Evolutionary conservation across 2,797 vertebrate species (phyloP), one percentile per base, ranked within the genome.

Genomic region (Ispidina lecontei): DNA sequence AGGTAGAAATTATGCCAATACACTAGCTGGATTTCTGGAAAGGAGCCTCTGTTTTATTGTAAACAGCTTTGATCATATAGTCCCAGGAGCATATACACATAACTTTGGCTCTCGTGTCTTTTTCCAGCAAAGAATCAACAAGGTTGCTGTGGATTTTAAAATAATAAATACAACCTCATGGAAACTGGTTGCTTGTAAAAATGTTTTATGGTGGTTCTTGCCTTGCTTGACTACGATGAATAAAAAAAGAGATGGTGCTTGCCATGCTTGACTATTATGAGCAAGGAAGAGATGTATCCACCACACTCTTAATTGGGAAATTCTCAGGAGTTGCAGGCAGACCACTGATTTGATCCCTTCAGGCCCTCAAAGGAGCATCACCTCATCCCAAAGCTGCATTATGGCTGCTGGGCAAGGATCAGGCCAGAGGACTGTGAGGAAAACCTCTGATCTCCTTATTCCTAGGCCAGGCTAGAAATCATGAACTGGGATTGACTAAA

Each of bases 1-100:
- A 72, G 68, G 86, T 76, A 89, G 67, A 83, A 95, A 87, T 93
- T 77, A 81, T 80, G 70, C 71, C 75, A 44, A 22, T 85, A 93
- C 85, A 94, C 80, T 94, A 90, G 84, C 90, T 84, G 90, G 51
- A 78, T 94, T 87, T 89, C 69, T 87, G 83, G 25, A 95, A 91
- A 67, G 62, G 28, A 95, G 14, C 10, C 78, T 46, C 80, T 80
- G 33, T 81, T 94, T n/a, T 79, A 73, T 84, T 90, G 95, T 87
- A 83, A 67, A 89, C 46, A 62, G 29, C 51, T 95, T 85, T 73
- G 52, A 25, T 60, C 47, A 62, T 77, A 43, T 8, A 76, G 60
- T 76, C 39, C n/a, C 84, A 93, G 31, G 54, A 84, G 72, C 43
- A 59, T 35, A 59, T 35, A 23, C 43, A 64, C 78, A n/a, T 23